These are phyloP conservation scores for Borostomias antarcticus DNA, from an alignment of 2,797 vertebrate species.

Conservation along the genomic window DNA sequence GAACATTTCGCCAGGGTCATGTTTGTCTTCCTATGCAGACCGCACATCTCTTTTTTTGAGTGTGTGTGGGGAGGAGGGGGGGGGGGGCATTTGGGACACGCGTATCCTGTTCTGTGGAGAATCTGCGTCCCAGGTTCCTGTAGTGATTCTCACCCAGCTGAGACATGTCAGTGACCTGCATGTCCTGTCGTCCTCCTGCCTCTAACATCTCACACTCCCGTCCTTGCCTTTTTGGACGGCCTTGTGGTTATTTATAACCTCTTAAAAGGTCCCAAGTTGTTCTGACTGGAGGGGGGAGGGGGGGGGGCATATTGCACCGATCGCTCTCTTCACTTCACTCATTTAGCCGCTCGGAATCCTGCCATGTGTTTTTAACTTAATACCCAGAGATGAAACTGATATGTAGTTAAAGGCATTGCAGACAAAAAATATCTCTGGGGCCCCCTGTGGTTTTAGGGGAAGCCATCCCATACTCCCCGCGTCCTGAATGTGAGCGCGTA, in stretches of 20 bases:
- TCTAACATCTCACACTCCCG: conserved; percentile 52
- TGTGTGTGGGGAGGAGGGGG: neutral
- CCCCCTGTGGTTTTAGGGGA: conserved; percentile 42
- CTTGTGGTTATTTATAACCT: conserved; percentile 55
- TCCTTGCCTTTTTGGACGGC: conserved; percentile 49
- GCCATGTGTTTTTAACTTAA: conserved; percentile 43
- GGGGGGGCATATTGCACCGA: conserved; percentile 31
- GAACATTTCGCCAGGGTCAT: conserved; percentile 53
- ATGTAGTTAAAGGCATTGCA: conserved; percentile 33
- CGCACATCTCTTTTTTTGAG: conserved; percentile 29
- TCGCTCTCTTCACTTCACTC: conserved; percentile 28
- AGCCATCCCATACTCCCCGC: conserved; percentile 30
- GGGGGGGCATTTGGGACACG: conserved; percentile 23
- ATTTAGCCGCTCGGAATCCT: conserved; percentile 30
- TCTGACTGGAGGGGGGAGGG: too few species aligned
- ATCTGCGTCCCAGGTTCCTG: conserved; percentile 11
- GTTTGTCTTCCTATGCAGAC: conserved; percentile 46
- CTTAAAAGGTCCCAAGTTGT: conserved; percentile 45
- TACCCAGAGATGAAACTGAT: conserved; percentile 47
- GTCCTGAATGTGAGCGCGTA: conserved; percentile 19
- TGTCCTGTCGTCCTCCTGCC: conserved; percentile 44
- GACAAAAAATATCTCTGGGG: conserved; percentile 24
- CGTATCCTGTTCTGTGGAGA: conserved; percentile 40
- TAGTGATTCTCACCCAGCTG: conserved; percentile 35
- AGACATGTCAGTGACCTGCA: conserved; percentile 44